Percentiles rank a stretch among this genome's conserved stretches.
These are phyloP conservation scores for Sarcoramphus papa DNA, from an alignment of 2,797 vertebrate species.

Conservation along the genomic window DNA sequence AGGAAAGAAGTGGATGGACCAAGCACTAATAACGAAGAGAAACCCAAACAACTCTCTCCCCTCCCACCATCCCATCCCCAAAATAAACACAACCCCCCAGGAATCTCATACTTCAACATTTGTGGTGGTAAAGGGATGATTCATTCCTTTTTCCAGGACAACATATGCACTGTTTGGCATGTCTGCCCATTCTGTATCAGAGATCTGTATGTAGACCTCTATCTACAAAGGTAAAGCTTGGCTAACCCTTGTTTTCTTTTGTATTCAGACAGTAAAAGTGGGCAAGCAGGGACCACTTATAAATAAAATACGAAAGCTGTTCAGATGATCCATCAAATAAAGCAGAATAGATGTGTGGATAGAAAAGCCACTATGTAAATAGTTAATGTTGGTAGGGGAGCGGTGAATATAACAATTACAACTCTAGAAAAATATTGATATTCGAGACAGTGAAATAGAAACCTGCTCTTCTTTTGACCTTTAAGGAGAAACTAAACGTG, in stretches of 20 bases:
- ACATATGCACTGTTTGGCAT: neutral
- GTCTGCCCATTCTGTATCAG: neutral
- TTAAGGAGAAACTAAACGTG: accelerated
- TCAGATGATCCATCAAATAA: neutral
- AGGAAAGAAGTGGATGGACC: neutral
- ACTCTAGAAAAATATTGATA: neutral
- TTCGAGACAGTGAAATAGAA: neutral
- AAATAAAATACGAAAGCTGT: neutral
- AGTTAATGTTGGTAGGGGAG: neutral
- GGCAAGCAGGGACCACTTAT: neutral
- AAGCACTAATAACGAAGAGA: neutral
- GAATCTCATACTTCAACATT: neutral
- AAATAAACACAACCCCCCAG: neutral
- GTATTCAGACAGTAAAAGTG: neutral
- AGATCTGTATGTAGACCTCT: neutral
- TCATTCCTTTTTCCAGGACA: neutral
- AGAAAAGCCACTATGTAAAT: neutral
- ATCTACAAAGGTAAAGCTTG: neutral
- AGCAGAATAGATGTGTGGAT: neutral
- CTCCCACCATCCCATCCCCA: neutral
- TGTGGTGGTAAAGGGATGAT: neutral
- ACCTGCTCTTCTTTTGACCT: neutral
- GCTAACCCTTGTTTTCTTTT: neutral
- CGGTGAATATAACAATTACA: neutral
- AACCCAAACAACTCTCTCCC: neutral